Evolutionary conservation across 2,888 invertebrate species (phyloP).

Genomic region (Lasioglossum vierecki): DNA sequence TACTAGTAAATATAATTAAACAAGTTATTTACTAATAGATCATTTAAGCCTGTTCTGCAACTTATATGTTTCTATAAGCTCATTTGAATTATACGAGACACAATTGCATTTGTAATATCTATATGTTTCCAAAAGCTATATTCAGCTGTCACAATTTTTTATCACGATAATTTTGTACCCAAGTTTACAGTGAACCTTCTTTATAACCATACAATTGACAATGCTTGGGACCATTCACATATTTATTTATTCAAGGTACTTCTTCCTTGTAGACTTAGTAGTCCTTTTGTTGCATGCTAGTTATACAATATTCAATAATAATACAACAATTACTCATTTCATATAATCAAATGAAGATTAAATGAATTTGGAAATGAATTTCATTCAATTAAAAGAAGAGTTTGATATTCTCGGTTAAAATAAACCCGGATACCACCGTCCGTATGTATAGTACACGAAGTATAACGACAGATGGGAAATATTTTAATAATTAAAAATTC

Average conservation of each 20-base stretch:
- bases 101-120: background rate
- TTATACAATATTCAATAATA: background rate
- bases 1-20: constrained; percentile 21
- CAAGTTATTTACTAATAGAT: constrained; percentile 1
- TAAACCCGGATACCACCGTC: background rate
- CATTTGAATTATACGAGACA: constrained; percentile 7
- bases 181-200: background rate
- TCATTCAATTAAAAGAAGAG: background rate
- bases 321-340: background rate
- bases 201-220: background rate
- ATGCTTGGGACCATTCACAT: background rate
- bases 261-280: background rate
- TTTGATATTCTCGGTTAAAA: background rate
- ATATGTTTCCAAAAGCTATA: constrained; percentile 18
- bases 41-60: background rate
- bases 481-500: background rate
- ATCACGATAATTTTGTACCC: background rate
- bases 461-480: no score
- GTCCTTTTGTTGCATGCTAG: background rate
- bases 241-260: background rate
- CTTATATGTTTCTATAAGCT: background rate
- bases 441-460: no score
- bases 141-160: constrained; percentile 10
- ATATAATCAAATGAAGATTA: background rate
- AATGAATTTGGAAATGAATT: no score